A percentile compares a stretch with the other conserved stretches of the same genome.
phyloP scores from a whole-genome alignment of 2,113 vertebrate species.

The Chionodraco myersi region DNA sequence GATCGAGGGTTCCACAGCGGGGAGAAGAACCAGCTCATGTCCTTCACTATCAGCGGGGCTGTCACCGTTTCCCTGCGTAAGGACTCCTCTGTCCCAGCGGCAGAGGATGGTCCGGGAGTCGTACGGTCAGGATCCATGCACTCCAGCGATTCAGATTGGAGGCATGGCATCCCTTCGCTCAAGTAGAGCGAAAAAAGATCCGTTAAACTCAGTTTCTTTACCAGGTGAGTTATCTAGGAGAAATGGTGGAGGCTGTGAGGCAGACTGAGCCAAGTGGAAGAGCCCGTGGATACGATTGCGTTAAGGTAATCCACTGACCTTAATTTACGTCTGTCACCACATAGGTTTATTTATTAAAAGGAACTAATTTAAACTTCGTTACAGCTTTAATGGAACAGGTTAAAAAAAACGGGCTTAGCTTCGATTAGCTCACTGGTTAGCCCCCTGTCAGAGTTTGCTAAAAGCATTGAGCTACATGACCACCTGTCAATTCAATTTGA shows the following conservation, averaged over 20 bases:
- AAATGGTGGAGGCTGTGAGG: not conserved
- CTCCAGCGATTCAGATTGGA: constrained; percentile 41
- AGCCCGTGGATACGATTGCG: constrained; percentile 38
- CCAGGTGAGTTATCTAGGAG: not conserved
- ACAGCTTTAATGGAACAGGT: not conserved
- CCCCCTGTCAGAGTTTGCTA: not conserved
- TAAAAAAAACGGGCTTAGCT: not conserved
- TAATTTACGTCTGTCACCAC: constrained; percentile 31
- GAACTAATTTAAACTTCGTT: constrained; percentile 18
- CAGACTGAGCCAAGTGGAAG: not conserved
- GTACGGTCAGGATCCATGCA: constrained; percentile 29
- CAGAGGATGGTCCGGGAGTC: constrained; percentile 4
- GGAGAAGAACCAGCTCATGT: constrained; percentile 65
- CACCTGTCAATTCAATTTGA: not conserved
- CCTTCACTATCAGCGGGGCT: not conserved
- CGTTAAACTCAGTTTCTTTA: constrained; percentile 34
- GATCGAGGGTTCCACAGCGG: constrained; percentile 64
- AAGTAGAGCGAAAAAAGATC: constrained; percentile 56
- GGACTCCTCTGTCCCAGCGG: not conserved
- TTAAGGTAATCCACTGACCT: constrained; percentile 64
- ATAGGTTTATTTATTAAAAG: constrained; percentile 24
- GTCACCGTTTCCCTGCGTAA: not conserved
- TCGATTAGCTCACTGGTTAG: not conserved
- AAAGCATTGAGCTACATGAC: not conserved
- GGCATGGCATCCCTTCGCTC: constrained; percentile 64